Percentiles rank a stretch among this genome's conserved stretches.
Conservation (phyloP, 2,113 vertebrate genomes). For the Myocastor coypus region DNA sequence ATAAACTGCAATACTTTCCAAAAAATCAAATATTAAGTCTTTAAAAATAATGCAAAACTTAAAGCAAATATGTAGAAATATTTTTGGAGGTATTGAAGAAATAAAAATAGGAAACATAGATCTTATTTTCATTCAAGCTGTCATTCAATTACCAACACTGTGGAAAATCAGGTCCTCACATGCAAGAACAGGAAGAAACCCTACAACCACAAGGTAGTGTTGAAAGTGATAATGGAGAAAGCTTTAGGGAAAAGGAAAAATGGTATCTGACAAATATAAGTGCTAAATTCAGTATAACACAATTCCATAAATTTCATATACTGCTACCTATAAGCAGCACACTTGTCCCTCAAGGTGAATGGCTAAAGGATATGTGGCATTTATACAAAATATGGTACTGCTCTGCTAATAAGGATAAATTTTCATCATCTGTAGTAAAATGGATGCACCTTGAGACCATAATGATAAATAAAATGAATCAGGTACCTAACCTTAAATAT, state of each 20-base stretch:
- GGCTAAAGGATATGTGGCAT: not conserved
- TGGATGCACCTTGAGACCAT: not conserved
- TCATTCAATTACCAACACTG: not conserved
- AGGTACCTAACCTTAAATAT: not conserved
- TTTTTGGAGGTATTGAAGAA: not conserved
- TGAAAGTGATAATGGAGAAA: not conserved
- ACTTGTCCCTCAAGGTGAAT: not conserved
- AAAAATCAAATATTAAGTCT: not conserved
- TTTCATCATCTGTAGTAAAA: not conserved
- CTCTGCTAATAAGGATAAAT: not conserved
- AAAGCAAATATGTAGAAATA: too few species aligned
- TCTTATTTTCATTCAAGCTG: conserved; percentile 1
- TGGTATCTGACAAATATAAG: not conserved
- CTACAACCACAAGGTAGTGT: not conserved
- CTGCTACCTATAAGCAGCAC: not conserved
- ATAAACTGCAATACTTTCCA: not conserved
- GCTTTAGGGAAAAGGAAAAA: not conserved
- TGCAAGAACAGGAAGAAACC: not conserved
- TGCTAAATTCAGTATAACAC: not conserved
- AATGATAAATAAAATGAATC: not conserved
- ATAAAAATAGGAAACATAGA: not conserved
- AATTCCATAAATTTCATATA: not conserved
- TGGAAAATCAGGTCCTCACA: not conserved
- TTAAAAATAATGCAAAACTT: not conserved
- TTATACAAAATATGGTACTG: not conserved